A percentile compares a stretch with the other conserved stretches of the same genome.
These are phyloP conservation scores for Poecile atricapillus DNA, from an alignment of 2,113 vertebrate species.

Conservation along the genomic window DNA sequence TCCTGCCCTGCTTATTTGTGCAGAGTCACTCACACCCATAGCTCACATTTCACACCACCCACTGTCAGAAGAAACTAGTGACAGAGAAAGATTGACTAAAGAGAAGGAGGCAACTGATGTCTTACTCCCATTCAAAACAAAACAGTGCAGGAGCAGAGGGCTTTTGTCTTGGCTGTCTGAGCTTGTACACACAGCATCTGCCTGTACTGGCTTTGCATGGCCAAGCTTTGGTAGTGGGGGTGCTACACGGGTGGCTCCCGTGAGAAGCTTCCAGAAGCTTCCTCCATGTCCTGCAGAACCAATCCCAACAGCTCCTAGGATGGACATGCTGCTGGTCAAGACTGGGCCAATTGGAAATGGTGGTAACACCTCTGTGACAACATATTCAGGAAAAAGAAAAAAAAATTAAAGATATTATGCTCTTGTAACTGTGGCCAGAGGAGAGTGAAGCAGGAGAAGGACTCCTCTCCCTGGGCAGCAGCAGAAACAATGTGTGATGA, in stretches of 20 bases:
- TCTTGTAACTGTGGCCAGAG: neutral
- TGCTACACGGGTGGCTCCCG: neutral
- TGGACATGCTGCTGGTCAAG: neutral
- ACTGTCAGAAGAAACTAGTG: neutral
- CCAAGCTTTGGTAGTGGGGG: neutral
- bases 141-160: neutral
- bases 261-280: neutral
- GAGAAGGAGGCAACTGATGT: neutral
- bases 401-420: neutral
- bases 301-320: neutral
- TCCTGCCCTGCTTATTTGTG: neutral
- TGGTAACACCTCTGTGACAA: neutral
- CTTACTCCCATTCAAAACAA: neutral
- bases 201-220: neutral
- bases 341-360: neutral
- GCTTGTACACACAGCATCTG: neutral
- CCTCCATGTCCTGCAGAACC: neutral
- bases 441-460: neutral
- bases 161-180: neutral
- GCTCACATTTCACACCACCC: neutral
- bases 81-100: neutral
- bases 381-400: neutral
- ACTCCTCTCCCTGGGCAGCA: neutral
- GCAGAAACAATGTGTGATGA: neutral
- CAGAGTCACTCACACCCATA: neutral